phyloP scores from a whole-genome alignment of 2,888 invertebrate genomes.

The Oeneis ivallda region DNA sequence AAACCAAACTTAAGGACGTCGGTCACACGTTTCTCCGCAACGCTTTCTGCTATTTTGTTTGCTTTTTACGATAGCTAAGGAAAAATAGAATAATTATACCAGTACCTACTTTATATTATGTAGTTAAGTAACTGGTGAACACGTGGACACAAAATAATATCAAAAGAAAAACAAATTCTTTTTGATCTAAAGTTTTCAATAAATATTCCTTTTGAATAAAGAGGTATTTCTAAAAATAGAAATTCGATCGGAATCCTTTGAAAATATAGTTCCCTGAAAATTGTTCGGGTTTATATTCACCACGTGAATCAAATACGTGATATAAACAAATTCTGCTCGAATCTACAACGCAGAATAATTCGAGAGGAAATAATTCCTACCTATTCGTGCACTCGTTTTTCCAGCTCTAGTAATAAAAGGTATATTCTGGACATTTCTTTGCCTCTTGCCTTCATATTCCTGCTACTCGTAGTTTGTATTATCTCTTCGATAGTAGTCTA shows the following conservation, averaged over 20 bases:
- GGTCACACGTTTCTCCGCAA: too few species aligned
- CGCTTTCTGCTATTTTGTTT: too few species aligned
- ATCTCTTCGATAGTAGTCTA: too few species aligned
- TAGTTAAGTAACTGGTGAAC: too few species aligned
- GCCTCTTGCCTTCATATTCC: neutral
- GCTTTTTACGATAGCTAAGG: too few species aligned
- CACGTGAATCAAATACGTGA: conserved; percentile 5
- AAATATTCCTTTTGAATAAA: neutral
- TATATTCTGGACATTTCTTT: neutral
- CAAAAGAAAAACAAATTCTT: neutral
- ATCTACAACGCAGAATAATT: neutral
- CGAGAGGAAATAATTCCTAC: neutral
- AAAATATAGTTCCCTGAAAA: neutral
- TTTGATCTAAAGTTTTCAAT: neutral
- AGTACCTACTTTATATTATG: too few species aligned
- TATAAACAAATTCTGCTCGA: neutral
- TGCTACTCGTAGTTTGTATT: neutral
- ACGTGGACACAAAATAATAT: too few species aligned
- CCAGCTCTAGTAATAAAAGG: neutral
- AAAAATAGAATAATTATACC: too few species aligned
- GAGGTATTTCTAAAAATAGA: conserved; percentile 3
- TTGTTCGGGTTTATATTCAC: neutral
- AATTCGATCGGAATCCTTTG: conserved; percentile 5
- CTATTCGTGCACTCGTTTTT: neutral
- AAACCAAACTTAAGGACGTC: too few species aligned